Evolutionary conservation across 2,113 vertebrate species (phyloP).

Genomic region (Morone saxatilis): DNA sequence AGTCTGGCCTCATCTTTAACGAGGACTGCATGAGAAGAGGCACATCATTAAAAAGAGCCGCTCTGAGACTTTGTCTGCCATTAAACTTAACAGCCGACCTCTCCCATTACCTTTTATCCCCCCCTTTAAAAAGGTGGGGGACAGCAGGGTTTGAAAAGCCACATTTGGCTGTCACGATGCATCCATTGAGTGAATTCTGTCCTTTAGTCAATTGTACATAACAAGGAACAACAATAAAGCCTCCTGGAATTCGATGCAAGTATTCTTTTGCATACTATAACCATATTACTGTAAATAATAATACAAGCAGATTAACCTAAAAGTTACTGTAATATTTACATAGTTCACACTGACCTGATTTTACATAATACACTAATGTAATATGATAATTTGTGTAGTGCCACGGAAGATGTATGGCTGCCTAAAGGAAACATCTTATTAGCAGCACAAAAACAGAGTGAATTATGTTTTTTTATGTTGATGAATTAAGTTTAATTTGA

Average conservation of each 20-base stretch:
- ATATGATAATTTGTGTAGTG: slow-evolving; percentile 63
- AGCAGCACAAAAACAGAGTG: slow-evolving; percentile 33
- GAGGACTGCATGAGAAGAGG: slow-evolving; percentile 72
- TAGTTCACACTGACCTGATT: slow-evolving; percentile 44
- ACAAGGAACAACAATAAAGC: background rate
- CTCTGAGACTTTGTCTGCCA: slow-evolving; percentile 78
- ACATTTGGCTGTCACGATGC: slow-evolving; percentile 67
- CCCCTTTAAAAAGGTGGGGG: slow-evolving; percentile 69
- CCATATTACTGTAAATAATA: slow-evolving; percentile 9
- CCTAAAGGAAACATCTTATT: slow-evolving; percentile 57
- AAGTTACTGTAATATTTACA: slow-evolving; percentile 16
- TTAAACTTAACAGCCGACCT: slow-evolving; percentile 83
- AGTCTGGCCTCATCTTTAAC: slow-evolving; percentile 76
- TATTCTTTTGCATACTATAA: background rate
- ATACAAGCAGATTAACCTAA: slow-evolving; percentile 18
- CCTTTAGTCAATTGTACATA: slow-evolving; percentile 34
- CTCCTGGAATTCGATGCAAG: background rate
- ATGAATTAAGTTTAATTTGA: slow-evolving; percentile 66
- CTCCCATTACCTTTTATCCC: slow-evolving; percentile 81
- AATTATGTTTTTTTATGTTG: slow-evolving; percentile 61
- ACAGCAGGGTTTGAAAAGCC: slow-evolving; percentile 67
- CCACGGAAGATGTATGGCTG: slow-evolving; percentile 47
- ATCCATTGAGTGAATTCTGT: slow-evolving; percentile 50
- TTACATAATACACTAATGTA: slow-evolving; percentile 39
- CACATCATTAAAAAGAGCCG: slow-evolving; percentile 84